Percentiles rank a stretch among this genome's conserved stretches.
These are phyloP conservation scores for Xyliphius kryptos DNA, from an alignment of 2,113 vertebrate genomes.

Conservation along the genomic window DNA sequence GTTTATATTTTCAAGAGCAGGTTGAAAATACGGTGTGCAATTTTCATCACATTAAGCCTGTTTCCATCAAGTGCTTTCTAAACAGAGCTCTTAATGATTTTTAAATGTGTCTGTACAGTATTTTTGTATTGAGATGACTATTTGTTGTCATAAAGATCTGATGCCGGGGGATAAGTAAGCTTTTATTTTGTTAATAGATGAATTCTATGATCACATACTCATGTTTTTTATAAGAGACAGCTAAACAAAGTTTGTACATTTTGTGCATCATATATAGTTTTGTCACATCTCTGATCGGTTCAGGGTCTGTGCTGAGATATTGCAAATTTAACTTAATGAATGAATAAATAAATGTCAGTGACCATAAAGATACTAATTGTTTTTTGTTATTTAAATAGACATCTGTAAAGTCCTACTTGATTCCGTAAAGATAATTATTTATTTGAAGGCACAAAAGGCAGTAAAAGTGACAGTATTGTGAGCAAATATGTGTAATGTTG, in stretches of 20 bases:
- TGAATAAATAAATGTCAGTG: too few species aligned
- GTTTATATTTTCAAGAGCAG: constrained; percentile 36
- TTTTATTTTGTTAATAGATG: constrained; percentile 47
- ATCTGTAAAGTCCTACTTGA: too few species aligned
- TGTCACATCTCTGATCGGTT: too few species aligned
- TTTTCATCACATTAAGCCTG: constrained; percentile 40
- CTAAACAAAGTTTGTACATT: constrained; percentile 38
- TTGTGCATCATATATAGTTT: neutral
- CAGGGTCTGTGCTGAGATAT: too few species aligned
- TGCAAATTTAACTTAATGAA: too few species aligned
- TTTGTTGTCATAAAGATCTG: constrained; percentile 43
- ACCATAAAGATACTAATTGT: too few species aligned
- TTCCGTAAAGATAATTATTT: too few species aligned
- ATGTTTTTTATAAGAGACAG: constrained; percentile 47
- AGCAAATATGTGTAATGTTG: too few species aligned
- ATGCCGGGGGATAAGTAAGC: constrained; percentile 33
- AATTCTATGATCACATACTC: constrained; percentile 44
- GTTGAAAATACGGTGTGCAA: constrained; percentile 36
- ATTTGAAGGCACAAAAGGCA: too few species aligned
- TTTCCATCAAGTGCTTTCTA: constrained; percentile 40
- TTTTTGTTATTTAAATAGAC: too few species aligned
- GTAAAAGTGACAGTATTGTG: too few species aligned
- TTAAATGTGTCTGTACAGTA: constrained; percentile 62
- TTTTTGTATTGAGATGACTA: constrained; percentile 65
- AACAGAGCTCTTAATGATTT: constrained; percentile 44